Conservation (phyloP, 2,888 invertebrate species). For the Troides helena region DNA sequence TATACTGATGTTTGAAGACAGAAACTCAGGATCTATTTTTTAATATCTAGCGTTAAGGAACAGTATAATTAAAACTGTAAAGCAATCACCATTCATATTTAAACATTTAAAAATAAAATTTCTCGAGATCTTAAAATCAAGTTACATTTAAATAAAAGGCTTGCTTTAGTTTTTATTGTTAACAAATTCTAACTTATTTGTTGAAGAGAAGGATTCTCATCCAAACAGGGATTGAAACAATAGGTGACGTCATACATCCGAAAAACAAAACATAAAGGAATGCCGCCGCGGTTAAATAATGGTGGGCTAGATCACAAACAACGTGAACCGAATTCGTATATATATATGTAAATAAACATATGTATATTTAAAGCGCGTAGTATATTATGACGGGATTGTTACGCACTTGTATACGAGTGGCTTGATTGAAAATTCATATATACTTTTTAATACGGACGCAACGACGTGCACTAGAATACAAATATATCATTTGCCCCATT, state of each 20-base stretch:
- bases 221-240: slow-evolving; percentile 16
- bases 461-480: slow-evolving; percentile 13
- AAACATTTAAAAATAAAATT: no score
- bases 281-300: slow-evolving; percentile 20
- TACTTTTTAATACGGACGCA: slow-evolving; percentile 17
- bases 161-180: slow-evolving; percentile 23
- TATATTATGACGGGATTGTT: neutral
- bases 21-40: no score
- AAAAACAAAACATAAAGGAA: slow-evolving; percentile 17
- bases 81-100: no score
- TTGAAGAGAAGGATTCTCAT: slow-evolving; percentile 10
- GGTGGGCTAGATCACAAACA: slow-evolving; percentile 2
- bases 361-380: neutral
- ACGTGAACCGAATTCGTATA: slow-evolving; percentile 17
- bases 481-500: slow-evolving; percentile 12
- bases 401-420: neutral
- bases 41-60: no score
- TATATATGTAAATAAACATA: neutral
- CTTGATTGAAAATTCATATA: slow-evolving; percentile 13
- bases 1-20: no score
- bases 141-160: neutral
- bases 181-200: slow-evolving; percentile 21
- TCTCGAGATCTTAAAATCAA: neutral
- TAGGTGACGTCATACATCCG: slow-evolving; percentile 24
- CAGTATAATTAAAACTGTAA: no score